Evolutionary conservation across 2,888 invertebrate genomes (phyloP), one percentile per base, ranked within the genome.

Genomic region (Patella caerulea): DNA sequence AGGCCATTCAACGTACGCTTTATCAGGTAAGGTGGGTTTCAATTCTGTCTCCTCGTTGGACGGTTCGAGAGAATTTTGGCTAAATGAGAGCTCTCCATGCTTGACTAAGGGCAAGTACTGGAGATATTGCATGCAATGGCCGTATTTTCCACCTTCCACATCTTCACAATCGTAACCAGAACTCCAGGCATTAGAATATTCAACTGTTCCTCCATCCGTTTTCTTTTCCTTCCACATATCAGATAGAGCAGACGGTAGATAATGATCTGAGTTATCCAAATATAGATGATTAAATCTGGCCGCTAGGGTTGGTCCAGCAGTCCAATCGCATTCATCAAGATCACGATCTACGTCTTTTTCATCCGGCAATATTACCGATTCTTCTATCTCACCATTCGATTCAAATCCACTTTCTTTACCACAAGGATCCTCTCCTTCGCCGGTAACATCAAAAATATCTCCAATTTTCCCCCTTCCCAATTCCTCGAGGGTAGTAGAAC

Each of bases 361-460:
- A 45, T 45, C 9, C 45, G 45, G 45, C 11, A 19, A 65, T 65
- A 65, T 24, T 12, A 24, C 24, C 11, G 65, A 65, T 5, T 65
- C 65, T 1, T 65, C 65, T 1, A 65, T 15, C 24, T 65, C 65
- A 2, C 65, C 65, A 65, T 65, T 65, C 7, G 65, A 65, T 65
- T 65, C 65, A 65, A 65, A 65, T 19, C 65, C 65, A 65, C 65
- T 65, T 24, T 65, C 65, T 65, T 65, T 65, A 12, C 65, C 65
- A 12, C 19, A 19, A 19, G 65, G 65, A 24, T 65, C 65, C 11
- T 65, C 65, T 14, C 19, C 65, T 24, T 65, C 65, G 24, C 65
- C 19, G 0, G 65, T 65, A 12, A 24, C 24, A 65, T 65, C 65
- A 65, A 65, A 65, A 65, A 65, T 65, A 65, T 65, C 65, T 19